Evolutionary conservation across 2,797 vertebrate genomes (phyloP), one percentile per base, ranked within the genome.

Genomic region (Spondyliosoma cantharus): DNA sequence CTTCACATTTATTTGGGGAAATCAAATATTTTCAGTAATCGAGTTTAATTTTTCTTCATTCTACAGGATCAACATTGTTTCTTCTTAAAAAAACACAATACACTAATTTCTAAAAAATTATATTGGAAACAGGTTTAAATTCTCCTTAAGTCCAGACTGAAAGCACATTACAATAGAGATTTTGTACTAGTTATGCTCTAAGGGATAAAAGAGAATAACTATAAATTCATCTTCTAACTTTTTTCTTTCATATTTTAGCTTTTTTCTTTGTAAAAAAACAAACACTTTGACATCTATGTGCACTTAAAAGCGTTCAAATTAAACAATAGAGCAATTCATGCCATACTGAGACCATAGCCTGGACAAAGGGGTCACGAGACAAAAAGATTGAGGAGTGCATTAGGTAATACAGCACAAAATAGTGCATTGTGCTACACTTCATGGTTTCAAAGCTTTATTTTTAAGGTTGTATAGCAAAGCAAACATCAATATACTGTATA

Each of bases 401-500:
- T 62, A 25, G 2, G 2, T 64, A 27, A 46, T 13, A 59, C 15
- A 24, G 16, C 11, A 37, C 14, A 65, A 65, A 82, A 32, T 24
- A 24, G 20, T 32, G 15, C 13, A 62, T 24, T 24, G 4, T 48
- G 20, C 19, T 29, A 50, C 7, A 60, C 46, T 53, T 73, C 3
- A 49, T 71, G 16, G 24, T 69, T 49, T 13, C 54, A 53, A 63
- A 57, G 63, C 46, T 72, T 3, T 7, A 56, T 52, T n/a, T 57
- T 37, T 58, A 46, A 59, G 58, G n/a, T 15, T 9, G 20, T 7
- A n/a, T 7, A 24, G 53, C 43, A 22, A 57, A 70, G 5, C 53
- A 58, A 72, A 50, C 0, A 71, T 60, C 74, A 7, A 68, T 53
- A 69, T 57, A 43, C 24, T 78, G 12, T n/a, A 73, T 50, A 70